Percentiles rank a stretch among this genome's conserved stretches.
Conservation (phyloP, 2,797 vertebrate species). For the Brotogeris chrysoptera region DNA sequence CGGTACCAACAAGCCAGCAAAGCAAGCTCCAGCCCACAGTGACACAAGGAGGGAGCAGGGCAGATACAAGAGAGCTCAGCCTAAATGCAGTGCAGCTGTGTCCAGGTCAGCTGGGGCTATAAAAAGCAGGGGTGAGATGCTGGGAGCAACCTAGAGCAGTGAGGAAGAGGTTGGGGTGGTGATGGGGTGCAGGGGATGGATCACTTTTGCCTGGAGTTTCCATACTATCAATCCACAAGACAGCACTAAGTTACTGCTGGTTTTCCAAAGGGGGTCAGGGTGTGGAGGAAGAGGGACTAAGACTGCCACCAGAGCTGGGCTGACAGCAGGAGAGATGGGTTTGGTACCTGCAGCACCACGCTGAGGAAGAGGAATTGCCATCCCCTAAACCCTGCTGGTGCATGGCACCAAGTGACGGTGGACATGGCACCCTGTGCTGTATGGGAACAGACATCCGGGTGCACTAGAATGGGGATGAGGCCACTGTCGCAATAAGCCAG, state of each 20-base stretch:
- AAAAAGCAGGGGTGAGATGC: background rate
- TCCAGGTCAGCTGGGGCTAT: background rate
- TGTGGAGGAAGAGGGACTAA: background rate
- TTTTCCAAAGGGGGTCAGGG: background rate
- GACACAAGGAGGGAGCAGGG: background rate
- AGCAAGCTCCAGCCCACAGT: background rate
- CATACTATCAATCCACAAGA: background rate
- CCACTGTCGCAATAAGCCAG: background rate
- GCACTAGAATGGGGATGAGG: background rate
- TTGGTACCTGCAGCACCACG: background rate
- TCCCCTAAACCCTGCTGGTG: background rate
- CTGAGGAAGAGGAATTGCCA: background rate
- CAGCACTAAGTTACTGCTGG: background rate
- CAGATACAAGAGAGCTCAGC: background rate
- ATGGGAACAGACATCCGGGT: background rate
- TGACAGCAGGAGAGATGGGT: background rate
- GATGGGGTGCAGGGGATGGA: background rate
- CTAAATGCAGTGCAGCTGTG: fast-evolving
- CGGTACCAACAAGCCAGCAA: background rate
- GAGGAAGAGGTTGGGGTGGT: fast-evolving
- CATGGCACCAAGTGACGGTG: background rate
- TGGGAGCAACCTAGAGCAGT: background rate
- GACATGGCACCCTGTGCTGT: fast-evolving
- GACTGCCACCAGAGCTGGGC: background rate
- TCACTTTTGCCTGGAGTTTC: background rate